A percentile compares a stretch with the other conserved stretches of the same genome.
Evolutionary conservation across 1,140 invertebrate genomes (phyloP).

Genomic region (Lepidurus packardi): DNA sequence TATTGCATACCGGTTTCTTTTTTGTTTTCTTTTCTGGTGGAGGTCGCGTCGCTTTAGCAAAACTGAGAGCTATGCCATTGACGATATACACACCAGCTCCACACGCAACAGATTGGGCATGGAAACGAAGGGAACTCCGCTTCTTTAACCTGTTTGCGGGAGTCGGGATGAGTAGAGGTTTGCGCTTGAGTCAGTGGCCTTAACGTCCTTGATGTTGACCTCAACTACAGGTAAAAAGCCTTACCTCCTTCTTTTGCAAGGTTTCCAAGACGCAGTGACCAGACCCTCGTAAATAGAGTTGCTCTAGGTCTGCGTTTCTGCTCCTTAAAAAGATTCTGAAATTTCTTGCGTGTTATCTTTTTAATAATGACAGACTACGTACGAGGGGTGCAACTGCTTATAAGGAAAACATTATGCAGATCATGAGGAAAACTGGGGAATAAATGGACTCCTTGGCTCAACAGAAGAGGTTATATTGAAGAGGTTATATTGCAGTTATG

Average conservation of each 20-base stretch:
- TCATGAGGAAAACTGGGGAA: neutral
- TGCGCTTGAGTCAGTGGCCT: neutral
- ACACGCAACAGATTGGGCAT: neutral
- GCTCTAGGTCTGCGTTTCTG: neutral
- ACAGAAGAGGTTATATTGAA: neutral
- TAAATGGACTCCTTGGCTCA: neutral
- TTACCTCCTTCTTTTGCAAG: neutral
- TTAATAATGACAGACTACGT: neutral
- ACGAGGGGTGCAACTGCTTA: neutral
- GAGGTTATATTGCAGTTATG: neutral
- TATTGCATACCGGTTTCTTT: neutral
- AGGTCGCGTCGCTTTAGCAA: neutral
- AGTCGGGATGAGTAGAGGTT: neutral
- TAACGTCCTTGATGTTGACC: neutral
- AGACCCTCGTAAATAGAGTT: neutral
- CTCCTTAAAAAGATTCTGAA: neutral
- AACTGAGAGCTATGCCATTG: neutral
- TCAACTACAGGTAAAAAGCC: neutral
- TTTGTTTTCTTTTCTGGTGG: neutral
- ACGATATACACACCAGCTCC: neutral
- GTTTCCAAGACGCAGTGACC: neutral
- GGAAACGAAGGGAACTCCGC: neutral
- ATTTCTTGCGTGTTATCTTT: neutral
- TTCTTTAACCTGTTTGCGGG: neutral
- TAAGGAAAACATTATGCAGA: neutral